Base-by-base conservation (phyloP, 1,140 invertebrate species). In the Monomorium pharaonis region DNA sequence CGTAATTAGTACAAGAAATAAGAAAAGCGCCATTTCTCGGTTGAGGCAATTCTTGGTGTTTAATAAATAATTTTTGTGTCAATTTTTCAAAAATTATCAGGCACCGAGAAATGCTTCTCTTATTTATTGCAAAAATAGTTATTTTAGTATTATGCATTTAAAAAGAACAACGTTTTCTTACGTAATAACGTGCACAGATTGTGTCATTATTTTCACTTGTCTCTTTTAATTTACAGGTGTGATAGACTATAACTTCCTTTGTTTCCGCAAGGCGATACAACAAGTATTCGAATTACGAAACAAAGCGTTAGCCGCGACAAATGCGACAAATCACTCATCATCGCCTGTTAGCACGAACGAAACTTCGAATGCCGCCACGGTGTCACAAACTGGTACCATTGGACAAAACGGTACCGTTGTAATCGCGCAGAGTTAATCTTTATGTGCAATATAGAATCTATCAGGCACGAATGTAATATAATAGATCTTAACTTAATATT, bases 241-340 rank as follows among this genome's bases (percentile, higher is more conserved):
- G 14, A 99, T 99, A 89, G 98, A 99, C 94, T 99, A 99, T 94
- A 99, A 99, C 93, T 99, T 99, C 92, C 95, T 98, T 63, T 99
- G 98, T 94, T 99, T 99, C 93, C 97, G 98, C 44, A 97, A 98
- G 95, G 98, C 98, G 4, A 98, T 98, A 84, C 98, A 98, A 89
- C 97, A 98, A 95, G 98, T 99, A 5, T 98, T 99, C 95, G 98
- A 98, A 93, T 94, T 98, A 37, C 96, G 97, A 58, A 97, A 97
- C 86, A 97, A 97, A 92, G 91, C 93, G 24, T 75, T 94, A 42
- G 92, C 93, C 30, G 92, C 93, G 21, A 89, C 92, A 12, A 94
- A 81, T 74, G 33, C 90, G 0, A 94, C 92, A 33, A 93, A 92
- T 86, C 93, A 94, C 84, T 95, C 94, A 37, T 91, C 93, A 1